phyloP scores from a whole-genome alignment of 2,113 vertebrate species.

The Amphiprion ocellaris region DNA sequence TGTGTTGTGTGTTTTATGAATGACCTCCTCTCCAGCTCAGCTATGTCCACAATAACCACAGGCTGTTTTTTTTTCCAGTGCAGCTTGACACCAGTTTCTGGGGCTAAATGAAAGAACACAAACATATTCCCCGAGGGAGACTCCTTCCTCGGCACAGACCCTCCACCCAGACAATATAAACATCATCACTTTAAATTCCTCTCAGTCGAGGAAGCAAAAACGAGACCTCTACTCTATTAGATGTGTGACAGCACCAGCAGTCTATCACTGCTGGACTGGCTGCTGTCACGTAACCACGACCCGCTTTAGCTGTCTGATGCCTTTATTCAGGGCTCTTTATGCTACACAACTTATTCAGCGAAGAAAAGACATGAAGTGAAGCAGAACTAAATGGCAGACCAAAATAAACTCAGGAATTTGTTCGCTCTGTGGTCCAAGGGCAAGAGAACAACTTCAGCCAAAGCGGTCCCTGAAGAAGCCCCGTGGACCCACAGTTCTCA shows the following conservation, averaged over 20 bases:
- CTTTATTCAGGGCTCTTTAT: slow-evolving; percentile 24
- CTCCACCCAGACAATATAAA: slow-evolving; percentile 36
- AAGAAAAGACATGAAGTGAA: slow-evolving; percentile 46
- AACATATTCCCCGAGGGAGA: slow-evolving; percentile 38
- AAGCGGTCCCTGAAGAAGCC: slow-evolving; percentile 13
- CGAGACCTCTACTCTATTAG: slow-evolving; percentile 1
- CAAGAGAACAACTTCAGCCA: slow-evolving; percentile 16
- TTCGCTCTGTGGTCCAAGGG: slow-evolving; percentile 35
- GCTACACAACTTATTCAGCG: slow-evolving; percentile 54
- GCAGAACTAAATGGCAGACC: slow-evolving; percentile 55
- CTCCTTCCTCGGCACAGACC: slow-evolving; percentile 28
- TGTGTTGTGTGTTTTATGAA: slow-evolving; percentile 3
- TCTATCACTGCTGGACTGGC: not conserved
- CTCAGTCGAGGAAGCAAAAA: not conserved
- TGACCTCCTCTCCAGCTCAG: not conserved
- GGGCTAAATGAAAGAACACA: slow-evolving; percentile 37
- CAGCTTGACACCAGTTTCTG: slow-evolving; percentile 36
- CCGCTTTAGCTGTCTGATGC: not conserved
- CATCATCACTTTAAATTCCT: slow-evolving; percentile 32
- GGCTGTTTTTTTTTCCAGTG: slow-evolving; percentile 10
- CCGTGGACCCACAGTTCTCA: slow-evolving; percentile 9
- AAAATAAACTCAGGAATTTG: slow-evolving; percentile 73
- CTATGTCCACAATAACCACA: not conserved
- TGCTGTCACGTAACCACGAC: not conserved
- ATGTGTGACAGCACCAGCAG: slow-evolving; percentile 17